phyloP scores from a whole-genome alignment of 2,888 invertebrate genomes.

The Agonopterix subpropinquella region DNA sequence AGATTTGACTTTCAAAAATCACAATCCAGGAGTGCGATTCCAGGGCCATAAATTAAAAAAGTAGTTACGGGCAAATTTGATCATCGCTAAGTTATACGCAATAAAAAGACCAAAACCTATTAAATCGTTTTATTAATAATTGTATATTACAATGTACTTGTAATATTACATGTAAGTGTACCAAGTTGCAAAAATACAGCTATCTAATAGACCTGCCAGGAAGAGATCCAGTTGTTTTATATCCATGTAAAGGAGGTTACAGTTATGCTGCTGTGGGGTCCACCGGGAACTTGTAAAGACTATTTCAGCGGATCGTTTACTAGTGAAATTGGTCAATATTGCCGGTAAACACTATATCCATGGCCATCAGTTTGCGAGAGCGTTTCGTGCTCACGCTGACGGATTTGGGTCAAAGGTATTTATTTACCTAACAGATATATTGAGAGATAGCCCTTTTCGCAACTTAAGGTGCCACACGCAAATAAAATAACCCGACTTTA shows the following conservation, averaged over 20 bases:
- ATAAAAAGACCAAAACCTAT: no score
- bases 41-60: no score
- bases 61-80: no score
- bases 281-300: conserved; percentile 21
- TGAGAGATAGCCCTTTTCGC: conserved; percentile 37
- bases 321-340: conserved; percentile 28
- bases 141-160: background rate
- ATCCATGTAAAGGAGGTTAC: conserved; percentile 30
- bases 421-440: conserved; percentile 55
- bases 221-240: conserved; percentile 20
- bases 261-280: conserved; percentile 36
- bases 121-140: no score
- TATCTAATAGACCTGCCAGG: conserved; percentile 9
- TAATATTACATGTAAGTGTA: no score
- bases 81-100: no score
- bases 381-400: conserved; percentile 41
- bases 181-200: conserved; percentile 2
- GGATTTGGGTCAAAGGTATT: conserved; percentile 60
- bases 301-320: conserved; percentile 34
- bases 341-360: conserved; percentile 23
- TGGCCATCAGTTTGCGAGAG: conserved; percentile 36
- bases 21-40: no score
- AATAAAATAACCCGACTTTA: conserved; percentile 32
- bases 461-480: conserved; percentile 33
- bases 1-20: no score